These are phyloP conservation scores for Fukomys damarensis DNA, from an alignment of 2,113 vertebrate genomes.

Conservation along the genomic window DNA sequence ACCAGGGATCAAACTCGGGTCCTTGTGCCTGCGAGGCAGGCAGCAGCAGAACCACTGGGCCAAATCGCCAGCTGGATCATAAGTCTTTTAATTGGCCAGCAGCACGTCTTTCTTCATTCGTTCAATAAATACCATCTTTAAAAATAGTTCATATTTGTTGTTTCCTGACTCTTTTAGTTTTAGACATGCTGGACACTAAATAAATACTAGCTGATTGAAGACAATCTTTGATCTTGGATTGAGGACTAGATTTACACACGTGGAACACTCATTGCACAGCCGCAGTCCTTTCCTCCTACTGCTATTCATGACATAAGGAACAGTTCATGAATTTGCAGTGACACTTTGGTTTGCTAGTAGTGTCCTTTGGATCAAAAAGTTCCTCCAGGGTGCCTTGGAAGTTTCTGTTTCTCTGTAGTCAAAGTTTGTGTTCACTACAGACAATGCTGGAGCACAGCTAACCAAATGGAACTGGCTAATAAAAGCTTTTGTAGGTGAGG, in stretches of 20 bases:
- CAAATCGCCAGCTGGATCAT: no score
- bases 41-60: no score
- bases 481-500: conserved; percentile 68
- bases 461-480: conserved; percentile 73
- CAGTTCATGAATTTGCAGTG: conserved; percentile 48
- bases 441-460: conserved; percentile 59
- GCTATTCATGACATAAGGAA: conserved; percentile 49
- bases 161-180: conserved; percentile 30
- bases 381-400: conserved; percentile 69
- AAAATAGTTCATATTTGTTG: conserved; percentile 45
- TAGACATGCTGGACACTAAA: conserved; percentile 50
- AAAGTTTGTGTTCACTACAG: conserved; percentile 61
- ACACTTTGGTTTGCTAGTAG: conserved; percentile 57
- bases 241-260: conserved; percentile 35
- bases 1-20: no score
- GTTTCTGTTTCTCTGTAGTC: conserved; percentile 64
- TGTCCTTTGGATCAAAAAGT: conserved; percentile 71
- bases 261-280: conserved; percentile 1
- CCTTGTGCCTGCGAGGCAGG: no score
- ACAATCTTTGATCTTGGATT: conserved; percentile 56
- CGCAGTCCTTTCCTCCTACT: not conserved
- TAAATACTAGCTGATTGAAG: conserved; percentile 68
- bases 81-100: not conserved
- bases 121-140: conserved; percentile 37
- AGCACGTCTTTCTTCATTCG: conserved; percentile 14